Evolutionary conservation across 2,888 invertebrate species (phyloP).

Genomic region (Mallateleia sp.): DNA sequence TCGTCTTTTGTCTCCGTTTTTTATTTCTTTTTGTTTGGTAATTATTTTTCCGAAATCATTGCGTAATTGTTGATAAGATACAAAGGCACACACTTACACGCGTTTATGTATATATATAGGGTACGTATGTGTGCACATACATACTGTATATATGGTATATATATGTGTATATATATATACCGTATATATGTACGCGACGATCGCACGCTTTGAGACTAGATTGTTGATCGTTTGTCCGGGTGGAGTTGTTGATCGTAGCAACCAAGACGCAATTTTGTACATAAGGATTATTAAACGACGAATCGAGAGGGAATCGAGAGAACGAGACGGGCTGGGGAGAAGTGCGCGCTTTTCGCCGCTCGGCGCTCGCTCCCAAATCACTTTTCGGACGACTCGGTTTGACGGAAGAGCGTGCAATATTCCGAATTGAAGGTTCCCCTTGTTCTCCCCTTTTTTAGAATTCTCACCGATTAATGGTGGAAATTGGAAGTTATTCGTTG

Average conservation of each 20-base stretch:
- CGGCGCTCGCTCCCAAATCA: not conserved
- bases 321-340: not conserved
- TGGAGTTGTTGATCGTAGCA: constrained; percentile 77
- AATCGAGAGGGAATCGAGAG: constrained; percentile 4
- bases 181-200: constrained; percentile 75
- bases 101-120: constrained; percentile 53
- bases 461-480: not conserved
- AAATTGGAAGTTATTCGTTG: constrained; percentile 1
- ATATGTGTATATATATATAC: constrained; percentile 32
- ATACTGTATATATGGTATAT: constrained; percentile 39
- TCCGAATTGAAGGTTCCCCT: not conserved
- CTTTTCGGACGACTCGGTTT: constrained; percentile 10
- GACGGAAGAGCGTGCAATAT: constrained; percentile 57
- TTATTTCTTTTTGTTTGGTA: no score
- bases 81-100: constrained; percentile 43
- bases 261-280: constrained; percentile 50
- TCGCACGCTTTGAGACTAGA: constrained; percentile 84
- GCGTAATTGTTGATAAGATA: constrained; percentile 54
- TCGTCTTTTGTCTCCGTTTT: constrained; percentile 18
- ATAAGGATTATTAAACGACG: constrained; percentile 53
- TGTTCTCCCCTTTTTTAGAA: no score
- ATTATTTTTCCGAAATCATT: constrained; percentile 20
- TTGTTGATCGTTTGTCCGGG: constrained; percentile 85
- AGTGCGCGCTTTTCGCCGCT: constrained; percentile 49
- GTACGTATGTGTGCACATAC: constrained; percentile 43